These are phyloP conservation scores for Drosophila testacea DNA, from an alignment of 2,888 invertebrate species.

Conservation along the genomic window DNA sequence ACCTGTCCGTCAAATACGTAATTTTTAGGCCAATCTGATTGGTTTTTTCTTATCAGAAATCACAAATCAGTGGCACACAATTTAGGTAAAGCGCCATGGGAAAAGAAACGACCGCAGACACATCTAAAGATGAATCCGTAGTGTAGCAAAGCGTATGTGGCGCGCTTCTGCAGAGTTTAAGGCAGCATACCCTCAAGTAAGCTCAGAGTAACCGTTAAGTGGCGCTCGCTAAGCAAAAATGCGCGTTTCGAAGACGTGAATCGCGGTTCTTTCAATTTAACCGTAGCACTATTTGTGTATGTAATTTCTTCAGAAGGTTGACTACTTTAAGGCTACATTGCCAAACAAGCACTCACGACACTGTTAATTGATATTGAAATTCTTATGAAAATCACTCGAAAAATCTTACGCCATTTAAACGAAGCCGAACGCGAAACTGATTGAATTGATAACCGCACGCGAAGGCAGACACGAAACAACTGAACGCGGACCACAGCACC, in stretches of 20 bases:
- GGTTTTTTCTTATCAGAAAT: conserved; percentile 40
- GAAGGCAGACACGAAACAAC: conserved; percentile 80
- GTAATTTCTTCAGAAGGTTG: conserved; percentile 43
- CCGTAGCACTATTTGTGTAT: conserved; percentile 56
- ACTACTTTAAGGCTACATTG: conserved; percentile 16
- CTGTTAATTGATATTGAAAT: conserved; percentile 56
- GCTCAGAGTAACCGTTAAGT: conserved; percentile 45
- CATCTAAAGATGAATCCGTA: background rate
- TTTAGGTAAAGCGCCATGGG: conserved; percentile 35
- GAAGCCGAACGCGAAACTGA: conserved; percentile 6
- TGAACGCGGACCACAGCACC: conserved; percentile 61
- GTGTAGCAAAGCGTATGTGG: conserved; percentile 24
- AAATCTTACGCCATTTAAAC: conserved; percentile 14
- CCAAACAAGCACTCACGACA: conserved; percentile 16
- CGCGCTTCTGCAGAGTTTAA: conserved; percentile 19
- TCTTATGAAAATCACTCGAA: conserved; percentile 42
- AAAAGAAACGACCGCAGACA: conserved; percentile 22
- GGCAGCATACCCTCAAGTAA: conserved; percentile 40
- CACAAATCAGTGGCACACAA: conserved; percentile 40
- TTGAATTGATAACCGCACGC: conserved; percentile 71
- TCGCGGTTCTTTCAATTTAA: conserved; percentile 41
- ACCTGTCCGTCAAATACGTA: conserved; percentile 21
- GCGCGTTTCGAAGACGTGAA: conserved; percentile 1
- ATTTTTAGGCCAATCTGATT: conserved; percentile 32
- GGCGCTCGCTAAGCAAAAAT: conserved; percentile 33